Base-by-base conservation (phyloP, 2,888 invertebrate species). In the Nomada lathburiana region DNA sequence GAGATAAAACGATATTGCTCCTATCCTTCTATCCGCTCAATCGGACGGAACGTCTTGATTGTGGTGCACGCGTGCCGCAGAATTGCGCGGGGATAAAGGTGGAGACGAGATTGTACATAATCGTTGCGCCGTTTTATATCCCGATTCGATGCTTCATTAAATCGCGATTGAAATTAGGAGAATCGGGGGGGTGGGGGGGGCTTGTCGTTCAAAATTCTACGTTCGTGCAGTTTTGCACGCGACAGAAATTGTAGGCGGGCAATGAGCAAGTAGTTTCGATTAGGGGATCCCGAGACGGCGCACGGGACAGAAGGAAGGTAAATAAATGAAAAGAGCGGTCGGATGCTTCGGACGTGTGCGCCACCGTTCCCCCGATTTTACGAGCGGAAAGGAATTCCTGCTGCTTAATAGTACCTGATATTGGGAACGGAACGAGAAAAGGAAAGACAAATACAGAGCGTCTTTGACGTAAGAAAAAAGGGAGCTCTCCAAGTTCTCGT, bases 351-450 rank as follows among this genome's bases (percentile, higher is more conserved):
- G 20, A 73, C 69, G 47, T 79, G 64, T 64, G 50, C 62, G n/a
- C 44, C 60, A 44, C 44, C 20, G 63, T 80, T 70, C 55, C 60
- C 52, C 23, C 65, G 71, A 59, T 71, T 82, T 72, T 74, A 64
- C 71, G 77, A 75, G 59, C 42, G 71, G 71, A 83, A 83, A 79
- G 76, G 84, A 79, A 86, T 79, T 74, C 77, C 71, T 76, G 72
- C 44, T 47, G 62, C 29, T 60, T 55, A 75, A 52, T 77, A 26
- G 26, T 26, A 77, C 84, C 59, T 84, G 79, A 87, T 84, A 82
- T 86, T 76, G 87, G 86, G 71, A 74, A 80, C 77, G 50, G 60
- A 13, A 36, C 47, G 70, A 20, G 70, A 60, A 71, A 64, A 68
- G 47, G 11, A 52, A 47, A 60, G 57, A 52, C 55, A 72, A 76